phyloP scores from a whole-genome alignment of 2,888 invertebrate genomes.

The Mesorhabditis sp. region DNA sequence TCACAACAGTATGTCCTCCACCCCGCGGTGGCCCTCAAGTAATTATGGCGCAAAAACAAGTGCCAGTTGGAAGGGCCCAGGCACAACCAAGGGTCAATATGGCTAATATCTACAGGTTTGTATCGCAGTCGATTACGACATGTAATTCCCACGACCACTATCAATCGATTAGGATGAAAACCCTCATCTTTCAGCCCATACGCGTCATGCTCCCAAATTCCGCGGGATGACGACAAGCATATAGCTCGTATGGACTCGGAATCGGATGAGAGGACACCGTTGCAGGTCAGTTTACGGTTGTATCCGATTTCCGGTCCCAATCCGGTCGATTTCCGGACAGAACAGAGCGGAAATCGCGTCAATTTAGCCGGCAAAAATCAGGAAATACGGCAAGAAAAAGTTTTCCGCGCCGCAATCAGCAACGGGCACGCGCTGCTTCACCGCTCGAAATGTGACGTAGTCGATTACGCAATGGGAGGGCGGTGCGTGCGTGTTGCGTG shows the following conservation, averaged over 20 bases:
- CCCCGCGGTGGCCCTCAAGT: conserved; percentile 38
- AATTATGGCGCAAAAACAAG: conserved; percentile 39
- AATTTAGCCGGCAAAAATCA: neutral
- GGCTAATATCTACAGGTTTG: conserved; percentile 35
- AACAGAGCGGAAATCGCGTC: neutral
- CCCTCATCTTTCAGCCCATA: conserved; percentile 36
- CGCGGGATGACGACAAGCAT: conserved; percentile 30
- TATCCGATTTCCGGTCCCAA: neutral
- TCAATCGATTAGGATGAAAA: no score
- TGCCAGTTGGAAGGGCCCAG: conserved; percentile 51
- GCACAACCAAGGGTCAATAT: conserved; percentile 55
- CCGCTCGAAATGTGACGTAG: no score
- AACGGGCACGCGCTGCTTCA: no score
- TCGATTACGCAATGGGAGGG: no score
- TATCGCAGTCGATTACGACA: neutral
- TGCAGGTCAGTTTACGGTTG: neutral
- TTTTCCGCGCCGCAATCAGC: no score
- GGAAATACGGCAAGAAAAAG: no score
- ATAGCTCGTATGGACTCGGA: conserved; percentile 12
- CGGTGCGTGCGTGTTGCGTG: no score
- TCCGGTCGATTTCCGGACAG: conserved; percentile 3
- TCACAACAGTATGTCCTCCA: conserved; percentile 20
- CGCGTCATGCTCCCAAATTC: conserved; percentile 31
- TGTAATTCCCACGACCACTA: no score
- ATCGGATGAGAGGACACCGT: conserved; percentile 10